Evolutionary conservation across 2,797 vertebrate species (phyloP).

Genomic region (Spea hammondii): DNA sequence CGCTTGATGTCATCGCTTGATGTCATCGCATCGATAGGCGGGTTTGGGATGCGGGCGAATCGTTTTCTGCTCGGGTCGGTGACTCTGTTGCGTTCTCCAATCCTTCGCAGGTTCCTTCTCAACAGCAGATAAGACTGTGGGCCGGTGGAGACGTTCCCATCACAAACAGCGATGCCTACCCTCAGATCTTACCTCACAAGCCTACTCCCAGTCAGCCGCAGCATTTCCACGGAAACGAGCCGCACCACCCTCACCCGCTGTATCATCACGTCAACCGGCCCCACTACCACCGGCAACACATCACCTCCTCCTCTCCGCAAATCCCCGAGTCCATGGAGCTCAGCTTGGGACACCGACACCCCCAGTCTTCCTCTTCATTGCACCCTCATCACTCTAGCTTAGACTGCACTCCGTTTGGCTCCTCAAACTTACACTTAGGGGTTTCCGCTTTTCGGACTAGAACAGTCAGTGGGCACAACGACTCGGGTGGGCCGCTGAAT

Average conservation of each 20-base stretch:
- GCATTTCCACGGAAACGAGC: conserved; percentile 62
- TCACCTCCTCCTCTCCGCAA: conserved; percentile 77
- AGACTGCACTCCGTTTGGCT: conserved; percentile 84
- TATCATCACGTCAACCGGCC: conserved; percentile 78
- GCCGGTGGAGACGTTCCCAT: conserved; percentile 79
- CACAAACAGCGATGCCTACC: conserved; percentile 72
- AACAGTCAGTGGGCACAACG: conserved; percentile 74
- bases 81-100: background rate
- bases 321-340: conserved; percentile 87
- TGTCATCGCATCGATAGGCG: too few species aligned
- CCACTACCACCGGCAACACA: conserved; percentile 70
- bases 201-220: conserved; percentile 76
- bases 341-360: conserved; percentile 77
- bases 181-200: conserved; percentile 84
- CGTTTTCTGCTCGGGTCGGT: background rate
- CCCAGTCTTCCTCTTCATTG: conserved; percentile 80
- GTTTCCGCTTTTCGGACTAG: conserved; percentile 95
- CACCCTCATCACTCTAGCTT: conserved; percentile 65
- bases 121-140: conserved; percentile 89
- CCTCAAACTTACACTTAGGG: conserved; percentile 85
- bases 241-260: conserved; percentile 77
- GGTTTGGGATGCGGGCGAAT: too few species aligned
- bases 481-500: conserved; percentile 65
- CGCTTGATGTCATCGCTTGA: too few species aligned
- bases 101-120: conserved; percentile 75